These are phyloP conservation scores for Pachyuromys duprasi DNA, from an alignment of 2,797 vertebrate species.

Conservation along the genomic window DNA sequence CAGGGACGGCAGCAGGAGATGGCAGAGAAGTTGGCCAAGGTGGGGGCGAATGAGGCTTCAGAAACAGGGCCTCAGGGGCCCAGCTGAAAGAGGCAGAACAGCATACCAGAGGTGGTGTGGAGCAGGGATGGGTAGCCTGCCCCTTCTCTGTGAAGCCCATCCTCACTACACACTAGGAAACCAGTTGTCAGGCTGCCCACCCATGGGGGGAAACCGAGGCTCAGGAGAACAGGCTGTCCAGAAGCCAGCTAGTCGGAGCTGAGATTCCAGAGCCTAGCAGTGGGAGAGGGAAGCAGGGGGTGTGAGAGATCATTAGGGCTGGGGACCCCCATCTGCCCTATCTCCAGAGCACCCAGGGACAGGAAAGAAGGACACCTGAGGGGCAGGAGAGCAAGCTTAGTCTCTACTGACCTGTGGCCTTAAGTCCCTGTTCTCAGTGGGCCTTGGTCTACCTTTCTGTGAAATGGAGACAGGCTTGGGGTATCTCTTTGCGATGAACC, in stretches of 20 bases:
- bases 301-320: neutral
- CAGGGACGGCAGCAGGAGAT: neutral
- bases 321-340: neutral
- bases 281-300: neutral
- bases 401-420: neutral
- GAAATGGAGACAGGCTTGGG: neutral
- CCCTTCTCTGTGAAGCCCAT: neutral
- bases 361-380: neutral
- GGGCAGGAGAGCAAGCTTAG: neutral
- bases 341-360: neutral
- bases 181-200: neutral
- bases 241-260: neutral
- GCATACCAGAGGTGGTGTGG: neutral
- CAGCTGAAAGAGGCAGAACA: neutral
- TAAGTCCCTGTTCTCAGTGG: neutral
- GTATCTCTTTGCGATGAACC: neutral
- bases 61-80: neutral
- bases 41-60: neutral
- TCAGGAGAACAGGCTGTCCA: neutral
- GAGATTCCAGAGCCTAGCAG: neutral
- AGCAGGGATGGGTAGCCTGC: neutral
- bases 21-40: conserved; percentile 23
- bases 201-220: conserved; percentile 1
- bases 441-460: neutral
- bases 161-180: neutral